Evolutionary conservation across 2,888 invertebrate genomes (phyloP).

Genomic region (Biston stratarius): DNA sequence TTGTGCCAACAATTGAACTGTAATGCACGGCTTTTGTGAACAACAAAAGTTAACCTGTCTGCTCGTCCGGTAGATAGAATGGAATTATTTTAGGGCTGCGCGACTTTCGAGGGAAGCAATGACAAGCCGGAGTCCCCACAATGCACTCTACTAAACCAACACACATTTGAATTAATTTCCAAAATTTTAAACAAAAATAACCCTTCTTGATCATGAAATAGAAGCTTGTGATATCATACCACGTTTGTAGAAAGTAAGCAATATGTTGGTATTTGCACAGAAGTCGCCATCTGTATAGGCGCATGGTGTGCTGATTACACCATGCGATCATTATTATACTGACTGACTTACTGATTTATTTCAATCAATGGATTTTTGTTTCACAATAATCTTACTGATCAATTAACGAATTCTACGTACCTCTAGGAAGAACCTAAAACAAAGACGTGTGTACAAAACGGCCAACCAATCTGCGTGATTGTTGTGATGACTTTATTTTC

Average conservation of each 20-base stretch:
- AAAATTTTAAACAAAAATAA: constrained; percentile 17
- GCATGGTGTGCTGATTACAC: constrained; percentile 80
- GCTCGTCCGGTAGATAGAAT: constrained; percentile 77
- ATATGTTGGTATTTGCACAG: constrained; percentile 54
- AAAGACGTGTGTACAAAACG: too few relatives aligned
- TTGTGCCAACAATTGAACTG: constrained; percentile 83
- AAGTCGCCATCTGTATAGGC: constrained; percentile 79
- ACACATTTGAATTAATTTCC: constrained; percentile 41
- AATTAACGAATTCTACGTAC: neutral
- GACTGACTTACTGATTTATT: constrained; percentile 75
- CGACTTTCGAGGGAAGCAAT: constrained; percentile 80
- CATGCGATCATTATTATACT: constrained; percentile 70
- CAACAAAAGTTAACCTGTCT: constrained; percentile 86
- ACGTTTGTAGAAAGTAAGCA: constrained; percentile 16
- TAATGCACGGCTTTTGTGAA: constrained; percentile 83
- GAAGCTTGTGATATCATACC: neutral
- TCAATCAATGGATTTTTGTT: constrained; percentile 48
- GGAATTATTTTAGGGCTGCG: constrained; percentile 79
- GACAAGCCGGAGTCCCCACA: constrained; percentile 80
- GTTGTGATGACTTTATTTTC: too few relatives aligned
- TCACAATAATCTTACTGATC: neutral
- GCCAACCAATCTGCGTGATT: too few relatives aligned
- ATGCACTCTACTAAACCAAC: constrained; percentile 64
- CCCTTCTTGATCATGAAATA: constrained; percentile 8
- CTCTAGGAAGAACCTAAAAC: too few relatives aligned